phyloP scores from a whole-genome alignment of 2,888 invertebrate species.

The Eupithecia tripunctaria region DNA sequence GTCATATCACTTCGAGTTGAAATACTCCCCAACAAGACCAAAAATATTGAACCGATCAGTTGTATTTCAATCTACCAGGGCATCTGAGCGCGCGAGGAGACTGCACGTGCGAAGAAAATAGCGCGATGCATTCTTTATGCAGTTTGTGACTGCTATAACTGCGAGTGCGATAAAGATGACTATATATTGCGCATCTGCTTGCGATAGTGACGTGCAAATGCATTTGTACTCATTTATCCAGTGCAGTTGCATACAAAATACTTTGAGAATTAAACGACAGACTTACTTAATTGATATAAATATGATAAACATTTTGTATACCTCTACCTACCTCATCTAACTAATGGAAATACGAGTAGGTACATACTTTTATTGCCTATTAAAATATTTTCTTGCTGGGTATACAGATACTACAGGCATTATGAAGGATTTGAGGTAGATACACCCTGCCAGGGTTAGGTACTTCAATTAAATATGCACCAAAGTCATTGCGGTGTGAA shows the following conservation, averaged over 20 bases:
- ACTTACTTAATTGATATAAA: neutral
- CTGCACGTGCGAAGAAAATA: slow-evolving; percentile 67
- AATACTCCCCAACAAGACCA: slow-evolving; percentile 17
- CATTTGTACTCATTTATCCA: slow-evolving; percentile 48
- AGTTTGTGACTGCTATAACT: slow-evolving; percentile 49
- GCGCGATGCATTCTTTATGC: slow-evolving; percentile 69
- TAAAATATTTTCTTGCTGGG: neutral
- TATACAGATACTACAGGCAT: neutral
- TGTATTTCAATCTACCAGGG: slow-evolving; percentile 71
- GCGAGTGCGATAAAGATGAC: slow-evolving; percentile 68
- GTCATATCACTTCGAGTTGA: too few species aligned
- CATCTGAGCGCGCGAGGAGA: slow-evolving; percentile 62
- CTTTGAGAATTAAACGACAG: slow-evolving; percentile 10
- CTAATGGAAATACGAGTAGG: neutral
- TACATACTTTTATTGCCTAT: neutral
- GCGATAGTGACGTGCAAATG: slow-evolving; percentile 60
- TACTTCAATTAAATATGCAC: neutral
- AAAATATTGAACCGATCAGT: slow-evolving; percentile 58
- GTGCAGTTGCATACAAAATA: slow-evolving; percentile 41
- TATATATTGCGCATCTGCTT: slow-evolving; percentile 59
- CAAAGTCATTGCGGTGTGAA: neutral
- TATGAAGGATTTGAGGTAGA: neutral
- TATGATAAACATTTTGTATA: too few species aligned
- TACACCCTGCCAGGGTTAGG: neutral
- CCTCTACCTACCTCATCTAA: neutral